Percentiles rank a stretch among this genome's conserved stretches.
phyloP scores from a whole-genome alignment of 2,113 vertebrate genomes.

The Cyprinus carpio region DNA sequence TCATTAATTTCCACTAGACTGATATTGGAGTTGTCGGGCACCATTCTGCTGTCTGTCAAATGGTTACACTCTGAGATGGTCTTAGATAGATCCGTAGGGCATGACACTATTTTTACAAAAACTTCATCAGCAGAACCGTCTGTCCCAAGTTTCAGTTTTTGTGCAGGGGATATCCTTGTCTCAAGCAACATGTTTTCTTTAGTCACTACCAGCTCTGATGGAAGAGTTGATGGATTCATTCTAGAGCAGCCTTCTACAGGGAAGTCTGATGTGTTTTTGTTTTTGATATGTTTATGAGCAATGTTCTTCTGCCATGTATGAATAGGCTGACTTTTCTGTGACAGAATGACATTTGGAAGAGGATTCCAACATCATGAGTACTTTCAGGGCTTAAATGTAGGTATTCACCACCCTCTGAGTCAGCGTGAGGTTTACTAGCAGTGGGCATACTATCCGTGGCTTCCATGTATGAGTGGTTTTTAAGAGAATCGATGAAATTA shows the following conservation, averaged over 20 bases:
- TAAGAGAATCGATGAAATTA: slow-evolving; percentile 59
- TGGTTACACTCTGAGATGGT: slow-evolving; percentile 57
- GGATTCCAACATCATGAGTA: slow-evolving; percentile 48
- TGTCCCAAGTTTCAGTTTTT: slow-evolving; percentile 47
- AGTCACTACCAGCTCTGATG: slow-evolving; percentile 51
- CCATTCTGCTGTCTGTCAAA: slow-evolving; percentile 52
- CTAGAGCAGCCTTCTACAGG: slow-evolving; percentile 29
- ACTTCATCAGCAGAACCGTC: slow-evolving; percentile 49
- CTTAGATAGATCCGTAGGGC: slow-evolving; percentile 48
- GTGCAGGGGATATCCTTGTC: slow-evolving; percentile 47
- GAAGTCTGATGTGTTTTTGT: slow-evolving; percentile 39
- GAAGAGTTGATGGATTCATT: slow-evolving; percentile 53
- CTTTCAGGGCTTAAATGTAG: slow-evolving; percentile 68
- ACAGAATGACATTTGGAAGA: slow-evolving; percentile 47
- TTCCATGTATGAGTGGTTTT: slow-evolving; percentile 55
- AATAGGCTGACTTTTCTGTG: slow-evolving; percentile 55
- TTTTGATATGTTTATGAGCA: slow-evolving; percentile 45
- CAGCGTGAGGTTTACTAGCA: slow-evolving; percentile 35
- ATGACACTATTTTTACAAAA: slow-evolving; percentile 58
- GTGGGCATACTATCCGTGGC: slow-evolving; percentile 48
- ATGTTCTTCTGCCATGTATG: slow-evolving; percentile 54
- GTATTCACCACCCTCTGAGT: slow-evolving; percentile 62
- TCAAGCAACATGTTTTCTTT: slow-evolving; percentile 36
- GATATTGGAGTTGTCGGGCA: slow-evolving; percentile 70
- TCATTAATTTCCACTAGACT: slow-evolving; percentile 73